Base-by-base conservation (phyloP, 2,888 invertebrate species). In the Anthophora plumipes region DNA sequence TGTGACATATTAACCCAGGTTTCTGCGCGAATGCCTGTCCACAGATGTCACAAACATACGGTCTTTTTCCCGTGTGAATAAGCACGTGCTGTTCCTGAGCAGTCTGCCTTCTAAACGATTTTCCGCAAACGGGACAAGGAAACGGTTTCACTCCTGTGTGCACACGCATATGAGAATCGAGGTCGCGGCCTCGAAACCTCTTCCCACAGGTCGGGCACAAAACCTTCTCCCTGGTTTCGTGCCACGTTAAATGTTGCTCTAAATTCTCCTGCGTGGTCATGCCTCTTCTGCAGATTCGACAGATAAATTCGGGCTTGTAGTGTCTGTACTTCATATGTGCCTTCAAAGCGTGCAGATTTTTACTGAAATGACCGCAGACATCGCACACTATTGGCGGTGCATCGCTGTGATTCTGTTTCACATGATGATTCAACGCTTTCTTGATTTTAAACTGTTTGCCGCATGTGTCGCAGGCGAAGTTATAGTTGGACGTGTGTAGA, bases 131-230 rank as follows among this genome's bases (percentile, higher is more conserved):
- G 1, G 89, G 88, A 73, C 92, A 92, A 0, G 88, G 79, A 12
- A 90, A 91, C 0, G 92, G 92, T 31, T 91, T 89, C 0, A 85
- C 88, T 0, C 91, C 92, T 0, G 91, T 92, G 61, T 92, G 92
- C 39, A 91, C 88, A 5, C 90, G 69, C 91, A 91, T 91, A 52
- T 91, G 91, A 1, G 88, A 88, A 22, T 91, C 89, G 0, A 92
- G 81, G 5, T 90, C 90, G 0, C 91, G 88, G 0, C 90, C 82
- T 0, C 89, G 85, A 60, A 90, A 89, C 61, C 85, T 86, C 39
- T 90, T 90, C 7, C 90, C 91, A 41, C 91, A 90, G 0, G 89
- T 90, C 2, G 90, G 90, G 57, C 91, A 90, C 2, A 89, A 71
- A 1, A 89, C 88, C 67, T 91, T 91, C 64, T 90, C 90, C 9